Evolutionary conservation across 2,113 vertebrate species (phyloP), one percentile per base, ranked within the genome.

Genomic region (Gadus chalcogrammus): DNA sequence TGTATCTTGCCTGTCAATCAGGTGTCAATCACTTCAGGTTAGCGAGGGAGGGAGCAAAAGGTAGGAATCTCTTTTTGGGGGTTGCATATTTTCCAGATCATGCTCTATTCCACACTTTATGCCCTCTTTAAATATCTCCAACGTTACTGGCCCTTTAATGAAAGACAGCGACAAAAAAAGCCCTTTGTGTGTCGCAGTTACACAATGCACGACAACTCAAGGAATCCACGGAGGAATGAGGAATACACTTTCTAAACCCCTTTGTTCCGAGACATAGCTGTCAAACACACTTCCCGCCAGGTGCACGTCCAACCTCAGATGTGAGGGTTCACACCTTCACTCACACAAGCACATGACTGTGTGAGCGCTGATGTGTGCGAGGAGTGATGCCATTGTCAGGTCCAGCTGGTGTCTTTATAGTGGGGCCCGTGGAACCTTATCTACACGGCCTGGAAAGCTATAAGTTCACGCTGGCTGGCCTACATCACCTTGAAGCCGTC

Each of bases 401-500:
- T 65, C 16, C 28, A 5, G 61, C 64, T 63, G 13, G 64, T 48
- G 9, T 48, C 15, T 11, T 71, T 15, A 35, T 69, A 61, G 64
- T 58, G 61, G 13, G 12, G 55, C 75, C 72, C 72, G 6, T 42
- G 6, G 83, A 87, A 82, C 68, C 68, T 56, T 81, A 82, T 85
- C 85, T 82, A 76, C 81, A 81, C 78, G 75, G 65, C 55, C 72
- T 73, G 77, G 64, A 67, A 7, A 48, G 42, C 42, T 2, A 9
- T 48, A 48, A 7, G 8, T 48, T 9, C 42, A 48, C 42, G 42
- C 42, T 48, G 9, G 42, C 42, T 48, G 9, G 42, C 9, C 66
- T 76, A 65, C 70, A 69, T 88, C 85, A 82, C 83, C 74, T 64
- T 63, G 74, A 69, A 68, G 75, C 71, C 64, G 68, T 69, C 68